These are phyloP conservation scores for Cephus pulcher DNA, from an alignment of 2,888 invertebrate genomes.

Conservation along the genomic window DNA sequence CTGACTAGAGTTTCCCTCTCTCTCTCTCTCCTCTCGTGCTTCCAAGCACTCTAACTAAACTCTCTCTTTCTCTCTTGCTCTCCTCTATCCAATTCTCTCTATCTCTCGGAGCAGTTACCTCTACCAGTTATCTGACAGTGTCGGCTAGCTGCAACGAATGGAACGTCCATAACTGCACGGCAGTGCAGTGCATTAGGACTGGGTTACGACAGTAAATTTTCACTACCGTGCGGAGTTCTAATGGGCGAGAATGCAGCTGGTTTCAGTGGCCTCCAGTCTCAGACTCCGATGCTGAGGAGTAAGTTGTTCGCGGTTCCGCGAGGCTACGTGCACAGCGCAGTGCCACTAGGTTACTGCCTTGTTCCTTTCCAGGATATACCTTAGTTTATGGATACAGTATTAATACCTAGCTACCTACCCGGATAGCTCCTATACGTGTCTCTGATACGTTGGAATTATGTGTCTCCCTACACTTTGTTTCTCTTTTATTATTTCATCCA, in stretches of 20 bases:
- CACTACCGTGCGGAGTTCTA: slow-evolving; percentile 65
- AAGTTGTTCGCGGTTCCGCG: slow-evolving; percentile 59
- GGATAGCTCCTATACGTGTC: neutral
- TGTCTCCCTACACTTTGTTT: neutral
- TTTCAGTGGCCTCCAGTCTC: slow-evolving; percentile 59
- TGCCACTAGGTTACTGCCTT: neutral
- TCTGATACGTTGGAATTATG: neutral
- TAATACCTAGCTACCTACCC: neutral
- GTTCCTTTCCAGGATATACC: neutral
- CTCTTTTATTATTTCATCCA: neutral
- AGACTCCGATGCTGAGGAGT: slow-evolving; percentile 34
- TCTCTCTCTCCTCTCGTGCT: slow-evolving; percentile 8
- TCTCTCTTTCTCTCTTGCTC: slow-evolving; percentile 18
- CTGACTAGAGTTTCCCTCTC: slow-evolving; percentile 19
- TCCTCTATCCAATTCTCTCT: neutral
- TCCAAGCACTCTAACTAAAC: neutral
- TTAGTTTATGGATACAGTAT: neutral
- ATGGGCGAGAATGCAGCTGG: slow-evolving; percentile 65
- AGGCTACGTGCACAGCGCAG: neutral
- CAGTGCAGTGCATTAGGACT: slow-evolving; percentile 62
- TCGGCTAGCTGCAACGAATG: slow-evolving; percentile 39
- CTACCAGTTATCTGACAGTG: neutral
- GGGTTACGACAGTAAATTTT: slow-evolving; percentile 66
- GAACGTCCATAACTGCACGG: slow-evolving; percentile 58
- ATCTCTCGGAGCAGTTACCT: slow-evolving; percentile 5